Conservation (phyloP, 2,797 vertebrate species). For the Nasua narica region DNA sequence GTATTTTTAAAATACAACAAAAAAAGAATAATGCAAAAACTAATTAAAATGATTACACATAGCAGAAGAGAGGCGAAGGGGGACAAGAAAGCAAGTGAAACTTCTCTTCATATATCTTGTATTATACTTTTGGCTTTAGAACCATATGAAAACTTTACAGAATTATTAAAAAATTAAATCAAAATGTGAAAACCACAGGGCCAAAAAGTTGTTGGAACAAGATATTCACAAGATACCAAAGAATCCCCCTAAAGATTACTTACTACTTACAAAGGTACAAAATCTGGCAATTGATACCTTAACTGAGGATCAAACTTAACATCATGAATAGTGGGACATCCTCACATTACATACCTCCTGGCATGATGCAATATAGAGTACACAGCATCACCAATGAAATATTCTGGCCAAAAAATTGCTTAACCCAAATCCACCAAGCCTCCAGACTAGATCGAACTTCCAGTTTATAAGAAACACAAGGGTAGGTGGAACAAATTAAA, state of each 20-base stretch:
- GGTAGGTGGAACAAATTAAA: background rate
- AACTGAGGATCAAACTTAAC: background rate
- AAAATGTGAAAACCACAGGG: conserved; percentile 4
- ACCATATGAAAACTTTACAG: conserved; percentile 9
- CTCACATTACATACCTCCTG: background rate
- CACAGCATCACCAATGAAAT: background rate
- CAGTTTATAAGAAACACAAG: background rate
- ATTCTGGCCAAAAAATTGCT: conserved; percentile 1
- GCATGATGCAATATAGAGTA: background rate
- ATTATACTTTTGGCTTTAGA: conserved; percentile 42
- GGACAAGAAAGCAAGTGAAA: conserved; percentile 25
- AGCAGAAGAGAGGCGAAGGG: background rate
- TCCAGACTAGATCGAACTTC: background rate
- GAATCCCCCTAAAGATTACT: conserved; percentile 18
- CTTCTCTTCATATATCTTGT: conserved; percentile 6
- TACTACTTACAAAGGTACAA: conserved; percentile 8
- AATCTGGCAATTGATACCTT: conserved; percentile 26
- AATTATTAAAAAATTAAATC: conserved; percentile 41
- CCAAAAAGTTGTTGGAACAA: conserved; percentile 39
- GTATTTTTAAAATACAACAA: conserved; percentile 34
- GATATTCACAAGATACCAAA: conserved; percentile 45
- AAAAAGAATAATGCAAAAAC: conserved; percentile 29
- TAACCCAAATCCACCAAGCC: background rate
- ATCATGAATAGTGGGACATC: background rate
- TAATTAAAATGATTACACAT: conserved; percentile 8